Conservation (phyloP, 2,113 vertebrate species). For the Kryptolebias marmoratus region DNA sequence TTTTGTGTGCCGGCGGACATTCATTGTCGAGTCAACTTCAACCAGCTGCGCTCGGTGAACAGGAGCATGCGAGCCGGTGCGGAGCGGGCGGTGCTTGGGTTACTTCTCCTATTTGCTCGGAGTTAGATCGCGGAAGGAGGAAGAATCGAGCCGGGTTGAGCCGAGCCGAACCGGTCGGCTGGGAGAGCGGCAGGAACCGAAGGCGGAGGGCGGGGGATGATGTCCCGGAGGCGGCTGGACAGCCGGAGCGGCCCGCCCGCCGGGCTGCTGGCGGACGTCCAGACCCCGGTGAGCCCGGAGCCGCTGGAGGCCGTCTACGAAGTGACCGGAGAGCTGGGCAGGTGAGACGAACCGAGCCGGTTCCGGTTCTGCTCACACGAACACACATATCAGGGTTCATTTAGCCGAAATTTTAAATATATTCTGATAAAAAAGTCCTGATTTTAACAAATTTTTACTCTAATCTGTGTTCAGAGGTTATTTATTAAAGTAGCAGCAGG, state of each 20-base stretch:
- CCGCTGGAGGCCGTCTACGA: slow-evolving; percentile 85
- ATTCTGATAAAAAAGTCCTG: background rate
- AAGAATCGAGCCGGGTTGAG: background rate
- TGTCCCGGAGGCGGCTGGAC: slow-evolving; percentile 87
- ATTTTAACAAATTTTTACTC: background rate
- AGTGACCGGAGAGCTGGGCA: slow-evolving; percentile 88
- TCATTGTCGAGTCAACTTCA: slow-evolving; percentile 50
- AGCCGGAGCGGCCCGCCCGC: slow-evolving; percentile 80
- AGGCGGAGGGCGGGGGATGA: slow-evolving; percentile 30
- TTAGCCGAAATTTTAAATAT: background rate
- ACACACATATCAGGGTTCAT: background rate
- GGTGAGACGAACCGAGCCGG: slow-evolving; percentile 78
- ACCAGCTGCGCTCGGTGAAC: background rate
- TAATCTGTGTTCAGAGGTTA: background rate
- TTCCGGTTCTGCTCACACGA: background rate
- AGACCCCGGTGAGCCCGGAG: slow-evolving; percentile 86
- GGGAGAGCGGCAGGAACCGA: slow-evolving; percentile 11
- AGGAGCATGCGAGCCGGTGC: slow-evolving; percentile 16
- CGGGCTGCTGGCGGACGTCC: slow-evolving; percentile 83
- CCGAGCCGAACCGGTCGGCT: background rate
- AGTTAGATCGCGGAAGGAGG: background rate
- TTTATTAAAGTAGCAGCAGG: no score
- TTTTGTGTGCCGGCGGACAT: slow-evolving; percentile 1
- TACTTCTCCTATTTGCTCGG: background rate
- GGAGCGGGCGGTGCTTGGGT: background rate